Conservation (phyloP, 2,888 invertebrate species). For the Polydrusus tereticollis region DNA sequence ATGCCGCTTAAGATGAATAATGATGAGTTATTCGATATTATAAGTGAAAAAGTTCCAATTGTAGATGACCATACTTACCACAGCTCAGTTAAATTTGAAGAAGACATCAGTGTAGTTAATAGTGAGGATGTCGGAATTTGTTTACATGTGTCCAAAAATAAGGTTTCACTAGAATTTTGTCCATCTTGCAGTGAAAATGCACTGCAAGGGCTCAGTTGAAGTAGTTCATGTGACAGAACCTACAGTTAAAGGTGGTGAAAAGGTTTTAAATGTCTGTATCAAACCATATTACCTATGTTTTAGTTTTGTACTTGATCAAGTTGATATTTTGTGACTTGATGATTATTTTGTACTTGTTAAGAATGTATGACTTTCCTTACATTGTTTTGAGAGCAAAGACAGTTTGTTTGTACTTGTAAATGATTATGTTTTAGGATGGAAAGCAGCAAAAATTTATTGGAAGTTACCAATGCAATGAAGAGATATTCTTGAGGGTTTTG, state of each 20-base stretch:
- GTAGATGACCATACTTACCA: slow-evolving; percentile 62
- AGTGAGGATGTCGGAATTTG: slow-evolving; percentile 70
- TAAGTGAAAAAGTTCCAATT: slow-evolving; percentile 40
- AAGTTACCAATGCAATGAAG: slow-evolving; percentile 53
- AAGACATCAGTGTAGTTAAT: slow-evolving; percentile 32
- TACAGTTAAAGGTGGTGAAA: neutral
- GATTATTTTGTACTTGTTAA: slow-evolving; percentile 45
- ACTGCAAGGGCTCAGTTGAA: slow-evolving; percentile 46
- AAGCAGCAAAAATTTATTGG: slow-evolving; percentile 40
- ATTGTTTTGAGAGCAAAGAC: neutral
- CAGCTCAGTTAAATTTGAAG: slow-evolving; percentile 15
- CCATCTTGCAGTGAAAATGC: slow-evolving; percentile 70
- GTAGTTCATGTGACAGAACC: neutral
- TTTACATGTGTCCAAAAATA: slow-evolving; percentile 71
- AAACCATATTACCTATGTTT: neutral
- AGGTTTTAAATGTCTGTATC: slow-evolving; percentile 23
- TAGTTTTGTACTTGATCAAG: neutral
- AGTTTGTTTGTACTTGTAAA: neutral
- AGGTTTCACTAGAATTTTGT: slow-evolving; percentile 73
- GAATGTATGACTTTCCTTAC: slow-evolving; percentile 62
- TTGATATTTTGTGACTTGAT: too few species aligned
- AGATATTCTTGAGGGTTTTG: slow-evolving; percentile 41
- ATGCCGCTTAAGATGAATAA: slow-evolving; percentile 48
- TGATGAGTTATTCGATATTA: slow-evolving; percentile 43
- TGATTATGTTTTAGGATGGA: slow-evolving; percentile 12